Base-by-base conservation (phyloP, 2,797 vertebrate genomes). In the Enteromius argenteus region DNA sequence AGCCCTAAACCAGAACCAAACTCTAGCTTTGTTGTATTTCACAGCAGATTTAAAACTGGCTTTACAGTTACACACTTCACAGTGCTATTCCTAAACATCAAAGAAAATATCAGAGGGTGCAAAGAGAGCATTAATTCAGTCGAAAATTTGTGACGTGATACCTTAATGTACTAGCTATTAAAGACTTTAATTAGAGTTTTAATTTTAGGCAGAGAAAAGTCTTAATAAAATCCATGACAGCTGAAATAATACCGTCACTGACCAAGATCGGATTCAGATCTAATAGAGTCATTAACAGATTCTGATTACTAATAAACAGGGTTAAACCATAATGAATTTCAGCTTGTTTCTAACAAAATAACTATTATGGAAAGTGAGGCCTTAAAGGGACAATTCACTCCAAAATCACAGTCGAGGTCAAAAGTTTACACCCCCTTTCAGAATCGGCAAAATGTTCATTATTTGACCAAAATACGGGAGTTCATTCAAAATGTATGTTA, bases 221-320 rank as follows among this genome's bases (percentile, higher is more conserved):
- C 71, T 46, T 53, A 37, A 37, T 11, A 76, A 73, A 51, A 78
- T 87, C 75, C 72, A n/a, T 11, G 67, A 85, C 85, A 86, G 85
- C 85, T 84, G 66, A 83, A 77, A 85, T 60, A 84, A 75, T 81
- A 77, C 27, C 3, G 23, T 74, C 49, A 58, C 56, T 58, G 10
- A 58, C n/a, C n/a, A 11, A 58, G 56, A 58, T 58, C 64, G 27
- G 19, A 73, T 58, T 35, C 51, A 35, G 49, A 72, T 79, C 30
- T 80, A 58, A 80, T 32, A 56, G 62, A n/a, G 64, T 80, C 72
- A 83, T 86, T 88, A 83, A 83, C 83, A 80, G 39, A 58, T 53
- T 35, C 42, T n/a, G 69, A 71, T 27, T 68, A 79, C 66, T 80
- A 14, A 62, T 21, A 30, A 62, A 30, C 37, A 44, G 56, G 56